Percentiles rank a stretch among this genome's conserved stretches.
Conservation (phyloP, 1,140 invertebrate genomes). For the Ephestia elutella region DNA sequence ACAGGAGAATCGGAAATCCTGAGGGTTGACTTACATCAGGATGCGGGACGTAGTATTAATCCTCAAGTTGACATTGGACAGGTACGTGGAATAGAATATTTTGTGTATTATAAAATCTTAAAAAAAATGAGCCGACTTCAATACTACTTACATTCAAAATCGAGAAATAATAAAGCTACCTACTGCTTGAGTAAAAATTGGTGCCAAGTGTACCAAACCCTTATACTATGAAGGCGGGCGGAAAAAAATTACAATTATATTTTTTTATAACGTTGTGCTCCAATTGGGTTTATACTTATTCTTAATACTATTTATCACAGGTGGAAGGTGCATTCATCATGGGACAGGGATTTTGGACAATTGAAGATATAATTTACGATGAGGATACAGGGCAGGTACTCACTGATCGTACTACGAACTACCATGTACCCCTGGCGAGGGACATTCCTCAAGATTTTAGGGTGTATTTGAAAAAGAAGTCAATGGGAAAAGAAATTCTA, state of each 20-base stretch:
- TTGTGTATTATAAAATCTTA: background rate
- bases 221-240: no score
- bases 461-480: constrained; percentile 81
- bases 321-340: constrained; percentile 88
- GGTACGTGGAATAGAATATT: constrained; percentile 35
- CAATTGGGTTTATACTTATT: no score
- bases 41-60: constrained; percentile 83
- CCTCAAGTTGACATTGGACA: constrained; percentile 89
- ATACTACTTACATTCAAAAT: no score
- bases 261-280: no score
- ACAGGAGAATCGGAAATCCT: constrained; percentile 80
- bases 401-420: constrained; percentile 86
- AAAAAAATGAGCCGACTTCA: no score
- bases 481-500: constrained; percentile 79
- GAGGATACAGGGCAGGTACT: constrained; percentile 78
- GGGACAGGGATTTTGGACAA: constrained; percentile 86
- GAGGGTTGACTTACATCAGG: constrained; percentile 84
- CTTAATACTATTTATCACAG: constrained; percentile 17
- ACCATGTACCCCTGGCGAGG: constrained; percentile 84
- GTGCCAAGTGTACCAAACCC: no score
- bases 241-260: no score
- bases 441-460: constrained; percentile 90
- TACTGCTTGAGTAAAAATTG: no score
- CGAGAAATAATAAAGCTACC: no score
- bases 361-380: constrained; percentile 81